Conservation (phyloP, 2,888 invertebrate species). For the Polyommatus icarus region DNA sequence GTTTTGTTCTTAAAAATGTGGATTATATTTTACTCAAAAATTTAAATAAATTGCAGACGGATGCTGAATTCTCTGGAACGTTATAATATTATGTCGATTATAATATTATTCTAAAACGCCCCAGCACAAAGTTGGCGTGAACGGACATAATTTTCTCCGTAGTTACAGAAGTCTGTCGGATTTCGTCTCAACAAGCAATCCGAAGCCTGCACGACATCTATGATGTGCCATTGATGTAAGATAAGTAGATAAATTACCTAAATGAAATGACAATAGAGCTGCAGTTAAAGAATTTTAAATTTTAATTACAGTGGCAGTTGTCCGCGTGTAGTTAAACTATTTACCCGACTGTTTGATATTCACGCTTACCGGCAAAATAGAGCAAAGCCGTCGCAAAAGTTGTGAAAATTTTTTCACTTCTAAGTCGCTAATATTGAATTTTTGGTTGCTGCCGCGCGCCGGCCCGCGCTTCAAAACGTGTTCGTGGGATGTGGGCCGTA, state of each 20-base stretch:
- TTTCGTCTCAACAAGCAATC: constrained; percentile 23
- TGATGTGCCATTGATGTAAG: background rate
- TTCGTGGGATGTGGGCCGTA: too few relatives aligned
- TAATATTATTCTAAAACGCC: background rate
- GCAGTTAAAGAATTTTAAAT: background rate
- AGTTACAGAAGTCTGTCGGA: constrained; percentile 1
- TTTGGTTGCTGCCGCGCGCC: too few relatives aligned
- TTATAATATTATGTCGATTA: background rate
- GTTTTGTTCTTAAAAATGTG: background rate
- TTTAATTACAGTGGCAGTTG: too few relatives aligned
- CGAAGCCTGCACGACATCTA: constrained; percentile 20
- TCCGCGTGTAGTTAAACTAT: too few relatives aligned
- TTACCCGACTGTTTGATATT: too few relatives aligned
- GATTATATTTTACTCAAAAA: background rate
- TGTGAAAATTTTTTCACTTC: too few relatives aligned
- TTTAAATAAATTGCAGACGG: background rate
- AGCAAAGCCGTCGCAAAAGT: too few relatives aligned
- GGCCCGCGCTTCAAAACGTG: too few relatives aligned
- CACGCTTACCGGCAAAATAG: too few relatives aligned
- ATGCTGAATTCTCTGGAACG: background rate
- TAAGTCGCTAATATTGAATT: too few relatives aligned
- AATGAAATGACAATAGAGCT: background rate
- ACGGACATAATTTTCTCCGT: background rate
- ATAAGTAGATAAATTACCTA: background rate
- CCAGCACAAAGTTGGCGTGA: constrained; percentile 17